Conservation (phyloP, 2,888 invertebrate genomes). For the Oligia fasciuncula region DNA sequence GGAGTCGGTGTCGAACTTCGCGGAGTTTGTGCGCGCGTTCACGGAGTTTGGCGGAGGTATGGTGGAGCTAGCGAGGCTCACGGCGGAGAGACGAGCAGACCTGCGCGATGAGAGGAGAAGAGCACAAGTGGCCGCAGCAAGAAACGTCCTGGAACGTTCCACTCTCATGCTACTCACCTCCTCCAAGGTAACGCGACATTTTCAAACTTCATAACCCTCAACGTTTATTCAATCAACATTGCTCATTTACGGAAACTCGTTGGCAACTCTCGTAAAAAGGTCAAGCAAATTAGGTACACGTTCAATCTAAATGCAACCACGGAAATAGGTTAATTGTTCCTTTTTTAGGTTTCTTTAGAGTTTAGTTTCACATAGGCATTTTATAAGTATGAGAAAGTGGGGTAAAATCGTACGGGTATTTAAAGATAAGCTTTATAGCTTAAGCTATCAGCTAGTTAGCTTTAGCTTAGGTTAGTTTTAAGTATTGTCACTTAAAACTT, state of each 20-base stretch:
- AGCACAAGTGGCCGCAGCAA: conserved; percentile 98
- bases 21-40: conserved; percentile 99
- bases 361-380: neutral
- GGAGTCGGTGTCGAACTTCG: conserved; percentile 97
- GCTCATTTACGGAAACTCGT: conserved; percentile 47
- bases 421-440: neutral
- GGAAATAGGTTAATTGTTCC: conserved; percentile 30
- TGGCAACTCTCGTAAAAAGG: conserved; percentile 41
- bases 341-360: conserved; percentile 3
- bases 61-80: conserved; percentile 99
- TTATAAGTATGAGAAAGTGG: neutral
- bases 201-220: neutral
- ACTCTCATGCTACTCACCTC: conserved; percentile 99
- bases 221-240: conserved; percentile 18
- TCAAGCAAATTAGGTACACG: conserved; percentile 21
- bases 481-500: neutral
- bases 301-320: conserved; percentile 27
- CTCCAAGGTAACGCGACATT: conserved; percentile 92
- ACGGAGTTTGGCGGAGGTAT: conserved; percentile 99
- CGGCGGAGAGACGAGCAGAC: conserved; percentile 95
- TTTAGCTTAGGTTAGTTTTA: no score
- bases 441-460: no score
- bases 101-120: conserved; percentile 97
- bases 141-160: conserved; percentile 98
- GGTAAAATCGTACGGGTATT: neutral